Conservation (phyloP, 2,797 vertebrate species). For the Crocidura indochinensis region DNA sequence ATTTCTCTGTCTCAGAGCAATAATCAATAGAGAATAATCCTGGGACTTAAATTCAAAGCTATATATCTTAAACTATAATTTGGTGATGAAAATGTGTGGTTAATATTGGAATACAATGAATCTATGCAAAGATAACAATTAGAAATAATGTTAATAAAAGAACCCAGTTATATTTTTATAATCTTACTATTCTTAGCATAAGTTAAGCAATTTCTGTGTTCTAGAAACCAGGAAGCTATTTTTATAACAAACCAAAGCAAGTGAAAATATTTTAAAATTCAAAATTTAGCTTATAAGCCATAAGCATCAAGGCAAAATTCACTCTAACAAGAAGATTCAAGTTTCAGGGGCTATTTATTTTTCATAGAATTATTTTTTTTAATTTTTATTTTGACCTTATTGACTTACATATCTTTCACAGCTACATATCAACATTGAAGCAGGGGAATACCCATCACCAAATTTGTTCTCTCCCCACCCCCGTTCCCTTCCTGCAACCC, state of each 20-base stretch:
- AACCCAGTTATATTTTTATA: conserved; percentile 42
- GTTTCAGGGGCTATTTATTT: no score
- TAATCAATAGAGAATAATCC: not conserved
- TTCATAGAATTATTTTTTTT: no score
- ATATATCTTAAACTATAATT: conserved; percentile 58
- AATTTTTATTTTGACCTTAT: no score
- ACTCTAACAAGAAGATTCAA: no score
- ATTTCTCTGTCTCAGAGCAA: conserved; percentile 52
- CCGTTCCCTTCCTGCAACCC: no score
- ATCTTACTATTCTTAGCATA: not conserved
- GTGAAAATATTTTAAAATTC: conserved; percentile 36
- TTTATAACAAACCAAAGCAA: conserved; percentile 52
- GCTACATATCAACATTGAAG: no score
- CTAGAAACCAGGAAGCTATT: not conserved
- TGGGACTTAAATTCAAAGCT: conserved; percentile 38
- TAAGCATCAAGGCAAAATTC: not conserved
- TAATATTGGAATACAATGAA: conserved; percentile 18
- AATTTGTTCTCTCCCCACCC: no score
- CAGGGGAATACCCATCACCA: no score
- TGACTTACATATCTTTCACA: no score
- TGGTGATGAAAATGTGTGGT: conserved; percentile 1
- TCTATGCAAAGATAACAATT: conserved; percentile 49
- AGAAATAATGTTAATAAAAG: conserved; percentile 56
- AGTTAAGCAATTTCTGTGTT: not conserved
- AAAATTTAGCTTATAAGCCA: conserved; percentile 58